Conservation (phyloP, 2,888 invertebrate genomes). For the Phyllotreta cruciferae region DNA sequence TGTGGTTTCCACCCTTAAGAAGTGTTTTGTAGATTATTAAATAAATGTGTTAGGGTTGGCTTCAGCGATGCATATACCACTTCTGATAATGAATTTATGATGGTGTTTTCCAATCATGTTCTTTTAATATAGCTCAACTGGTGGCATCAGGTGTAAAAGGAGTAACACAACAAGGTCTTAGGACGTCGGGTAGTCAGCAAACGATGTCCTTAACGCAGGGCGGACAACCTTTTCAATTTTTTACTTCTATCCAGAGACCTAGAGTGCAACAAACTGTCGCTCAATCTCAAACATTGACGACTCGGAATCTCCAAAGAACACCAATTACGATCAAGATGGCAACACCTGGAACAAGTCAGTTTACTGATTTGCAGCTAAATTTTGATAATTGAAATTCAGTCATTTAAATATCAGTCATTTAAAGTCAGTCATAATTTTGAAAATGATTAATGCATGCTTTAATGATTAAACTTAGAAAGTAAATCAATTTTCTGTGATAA, state of each 20-base stretch:
- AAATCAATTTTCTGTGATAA: conserved; percentile 43
- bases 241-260: conserved; percentile 56
- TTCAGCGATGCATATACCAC: too few relatives aligned
- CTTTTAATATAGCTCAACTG: conserved; percentile 63
- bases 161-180: conserved; percentile 53
- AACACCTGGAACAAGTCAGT: conserved; percentile 59
- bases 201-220: conserved; percentile 53
- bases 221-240: conserved; percentile 56
- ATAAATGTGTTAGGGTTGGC: too few relatives aligned
- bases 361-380: conserved; percentile 57
- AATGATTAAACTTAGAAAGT: conserved; percentile 15
- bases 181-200: conserved; percentile 51
- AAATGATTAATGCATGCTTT: conserved; percentile 45
- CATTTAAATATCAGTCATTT: conserved; percentile 26
- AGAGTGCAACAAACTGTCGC: conserved; percentile 48
- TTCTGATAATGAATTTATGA: too few relatives aligned
- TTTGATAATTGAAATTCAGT: conserved; percentile 51
- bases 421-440: conserved; percentile 26
- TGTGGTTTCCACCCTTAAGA: too few relatives aligned
- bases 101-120: not conserved
- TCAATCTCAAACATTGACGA: conserved; percentile 50
- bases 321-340: conserved; percentile 60
- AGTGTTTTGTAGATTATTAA: too few relatives aligned
- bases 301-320: conserved; percentile 55
- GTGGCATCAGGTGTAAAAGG: conserved; percentile 73